Base-by-base conservation (phyloP, 2,113 vertebrate genomes). In the Martes martes region DNA sequence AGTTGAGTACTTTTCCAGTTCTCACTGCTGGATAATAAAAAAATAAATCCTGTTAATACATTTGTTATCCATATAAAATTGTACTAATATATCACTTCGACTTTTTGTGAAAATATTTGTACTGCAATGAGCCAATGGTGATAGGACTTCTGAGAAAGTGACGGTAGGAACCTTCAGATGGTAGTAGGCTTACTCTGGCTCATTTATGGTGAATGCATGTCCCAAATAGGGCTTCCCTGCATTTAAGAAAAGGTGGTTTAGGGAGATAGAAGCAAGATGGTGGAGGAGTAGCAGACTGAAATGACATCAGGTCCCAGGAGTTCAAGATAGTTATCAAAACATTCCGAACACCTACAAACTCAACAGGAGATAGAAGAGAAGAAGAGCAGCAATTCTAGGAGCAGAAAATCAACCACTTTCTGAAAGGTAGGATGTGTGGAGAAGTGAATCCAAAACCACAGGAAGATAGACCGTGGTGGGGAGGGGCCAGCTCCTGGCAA, bases 61-160 rank as follows among this genome's bases (percentile, higher is more conserved):
- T 84, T 90, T 95, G 86, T 36, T 50, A 89, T 94, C 67, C 47
- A 95, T 55, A 97, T 96, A 87, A 94, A 92, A 93, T 55, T 93
- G 26, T 83, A 47, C 36, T 33, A 85, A 93, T 89, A 7, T 47
- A 45, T 73, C 45, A 79, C 85, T 81, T 97, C 59, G 33, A 63
- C 52, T 83, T 19, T 47, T 67, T 83, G 24, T 95, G 94, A 92
- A 95, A 94, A 78, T 57, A 55, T 89, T 81, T 97, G 42, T 85
- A 47, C 14, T 82, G 3, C 36, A 78, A 8, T 83, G n/a, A 89
- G 65, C 24, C 59, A 26, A 5, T 92, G 67, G 24, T 76, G 52
- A 67, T 85, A 33, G 50, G 7, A 15, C 15, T 59, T 90, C 18
- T 67, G 81, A 55, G 55, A 76, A 16, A 87, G 50, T 67, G 50